A percentile compares a stretch with the other conserved stretches of the same genome.
These are phyloP conservation scores for human DNA, from an alignment of 2,113 vertebrate genomes.

Conservation along the genomic window DNA sequence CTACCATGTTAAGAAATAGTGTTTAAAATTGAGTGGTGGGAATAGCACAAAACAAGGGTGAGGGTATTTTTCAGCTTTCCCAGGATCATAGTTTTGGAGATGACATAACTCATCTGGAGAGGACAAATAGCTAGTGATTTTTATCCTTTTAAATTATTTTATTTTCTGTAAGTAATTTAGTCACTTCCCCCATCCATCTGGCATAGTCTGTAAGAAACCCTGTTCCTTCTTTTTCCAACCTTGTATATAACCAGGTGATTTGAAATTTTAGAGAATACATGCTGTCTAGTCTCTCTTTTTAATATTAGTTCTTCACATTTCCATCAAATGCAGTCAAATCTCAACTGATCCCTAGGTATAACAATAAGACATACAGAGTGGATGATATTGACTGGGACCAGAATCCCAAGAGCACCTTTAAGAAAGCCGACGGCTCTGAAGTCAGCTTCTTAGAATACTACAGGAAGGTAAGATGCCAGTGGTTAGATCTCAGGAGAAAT, in stretches of 20 bases:
- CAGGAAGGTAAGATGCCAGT: constrained; percentile 83
- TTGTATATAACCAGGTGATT: not conserved
- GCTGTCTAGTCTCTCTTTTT: not conserved
- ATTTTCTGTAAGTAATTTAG: not conserved
- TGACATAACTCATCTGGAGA: not conserved
- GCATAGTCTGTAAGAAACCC: not conserved
- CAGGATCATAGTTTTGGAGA: not conserved
- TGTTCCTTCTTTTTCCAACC: not conserved
- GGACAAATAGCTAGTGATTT: not conserved
- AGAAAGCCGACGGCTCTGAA: constrained; percentile 88
- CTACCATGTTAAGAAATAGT: not conserved
- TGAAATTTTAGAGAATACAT: not conserved
- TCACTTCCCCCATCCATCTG: not conserved
- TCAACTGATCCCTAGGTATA: constrained; percentile 87
- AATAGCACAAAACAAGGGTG: too few species aligned
- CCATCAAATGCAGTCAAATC: not conserved
- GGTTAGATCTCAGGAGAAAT: not conserved
- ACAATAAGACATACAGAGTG: constrained; percentile 96
- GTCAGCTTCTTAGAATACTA: constrained; percentile 93
- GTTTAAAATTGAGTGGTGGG: not conserved
- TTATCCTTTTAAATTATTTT: not conserved
- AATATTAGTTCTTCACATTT: not conserved
- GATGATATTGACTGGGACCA: constrained; percentile 97
- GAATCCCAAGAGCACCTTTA: constrained; percentile 91
- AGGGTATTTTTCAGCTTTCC: too few species aligned